A percentile compares a stretch with the other conserved stretches of the same genome.
phyloP scores from a whole-genome alignment of 2,888 invertebrate genomes.

The Zygogramma bicolorata region DNA sequence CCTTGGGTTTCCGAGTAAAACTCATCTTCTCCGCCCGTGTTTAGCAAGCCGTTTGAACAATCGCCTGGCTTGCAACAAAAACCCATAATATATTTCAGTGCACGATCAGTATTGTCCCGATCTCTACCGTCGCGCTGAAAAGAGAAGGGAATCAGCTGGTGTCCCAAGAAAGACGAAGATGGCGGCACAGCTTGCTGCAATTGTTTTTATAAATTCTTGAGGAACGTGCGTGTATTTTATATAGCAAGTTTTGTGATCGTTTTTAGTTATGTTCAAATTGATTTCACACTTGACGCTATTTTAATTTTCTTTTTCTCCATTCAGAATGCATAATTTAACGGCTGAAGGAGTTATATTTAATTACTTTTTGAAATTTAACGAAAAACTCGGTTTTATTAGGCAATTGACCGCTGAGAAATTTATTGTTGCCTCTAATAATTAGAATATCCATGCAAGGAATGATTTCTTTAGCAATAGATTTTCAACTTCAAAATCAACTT shows the following conservation, averaged over 20 bases:
- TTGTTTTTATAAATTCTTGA: slow-evolving; percentile 59
- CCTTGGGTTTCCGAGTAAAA: background rate
- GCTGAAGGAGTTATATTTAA: slow-evolving; percentile 49
- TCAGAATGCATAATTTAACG: slow-evolving; percentile 60
- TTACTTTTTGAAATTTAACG: slow-evolving; percentile 37
- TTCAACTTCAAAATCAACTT: no score
- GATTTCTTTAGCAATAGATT: background rate
- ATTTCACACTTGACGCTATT: slow-evolving; percentile 58
- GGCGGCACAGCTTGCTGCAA: slow-evolving; percentile 43
- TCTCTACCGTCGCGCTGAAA: slow-evolving; percentile 39
- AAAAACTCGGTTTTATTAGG: slow-evolving; percentile 5
- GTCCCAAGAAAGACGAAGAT: slow-evolving; percentile 29
- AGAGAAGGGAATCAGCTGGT: slow-evolving; percentile 24
- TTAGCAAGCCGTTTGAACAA: slow-evolving; percentile 48
- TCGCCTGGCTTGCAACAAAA: slow-evolving; percentile 49
- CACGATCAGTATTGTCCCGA: slow-evolving; percentile 45
- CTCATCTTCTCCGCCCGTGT: slow-evolving; percentile 6
- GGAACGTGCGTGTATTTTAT: slow-evolving; percentile 61
- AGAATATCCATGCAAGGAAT: background rate
- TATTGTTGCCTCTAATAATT: background rate
- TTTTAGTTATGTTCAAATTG: slow-evolving; percentile 58
- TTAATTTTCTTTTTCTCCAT: slow-evolving; percentile 58
- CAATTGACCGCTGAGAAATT: slow-evolving; percentile 2
- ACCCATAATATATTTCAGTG: slow-evolving; percentile 50
- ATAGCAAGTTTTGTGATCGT: slow-evolving; percentile 55